Evolutionary conservation across 1,140 invertebrate genomes (phyloP).

Genomic region (Leucophenga varia): DNA sequence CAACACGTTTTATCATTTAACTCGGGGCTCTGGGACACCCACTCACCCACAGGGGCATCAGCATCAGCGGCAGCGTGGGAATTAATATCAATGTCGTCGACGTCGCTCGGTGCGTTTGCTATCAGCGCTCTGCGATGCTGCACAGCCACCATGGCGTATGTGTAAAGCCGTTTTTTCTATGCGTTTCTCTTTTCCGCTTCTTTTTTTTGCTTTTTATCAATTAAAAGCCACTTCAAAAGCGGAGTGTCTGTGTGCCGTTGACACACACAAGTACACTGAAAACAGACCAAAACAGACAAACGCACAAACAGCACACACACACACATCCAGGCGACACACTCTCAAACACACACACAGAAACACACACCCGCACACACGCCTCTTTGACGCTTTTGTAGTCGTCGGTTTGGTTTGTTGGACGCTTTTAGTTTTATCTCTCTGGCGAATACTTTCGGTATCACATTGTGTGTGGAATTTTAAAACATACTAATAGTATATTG

Average conservation of each 20-base stretch:
- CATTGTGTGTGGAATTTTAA: no score
- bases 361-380: conserved; percentile 14
- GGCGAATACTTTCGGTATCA: conserved; percentile 23
- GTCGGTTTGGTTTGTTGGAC: conserved; percentile 42
- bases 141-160: conserved; percentile 46
- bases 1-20: conserved; percentile 50
- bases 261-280: conserved; percentile 29
- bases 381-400: conserved; percentile 35
- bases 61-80: conserved; percentile 45
- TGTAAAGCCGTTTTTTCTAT: conserved; percentile 35
- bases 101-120: conserved; percentile 28
- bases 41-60: conserved; percentile 15
- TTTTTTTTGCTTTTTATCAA: conserved; percentile 43
- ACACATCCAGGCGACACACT: no score
- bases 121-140: conserved; percentile 38
- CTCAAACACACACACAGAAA: conserved; percentile 10
- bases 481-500: no score
- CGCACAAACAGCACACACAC: conserved; percentile 21
- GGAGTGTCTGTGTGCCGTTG: conserved; percentile 45
- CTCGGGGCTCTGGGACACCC: conserved; percentile 21
- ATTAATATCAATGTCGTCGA: conserved; percentile 50
- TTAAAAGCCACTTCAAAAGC: conserved; percentile 55
- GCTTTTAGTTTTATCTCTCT: conserved; percentile 45
- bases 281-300: conserved; percentile 17
- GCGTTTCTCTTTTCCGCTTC: conserved; percentile 14